Evolutionary conservation across 92 coral and sea anemone genomes (phyloP).

Genomic region (Diadumene lineata): DNA sequence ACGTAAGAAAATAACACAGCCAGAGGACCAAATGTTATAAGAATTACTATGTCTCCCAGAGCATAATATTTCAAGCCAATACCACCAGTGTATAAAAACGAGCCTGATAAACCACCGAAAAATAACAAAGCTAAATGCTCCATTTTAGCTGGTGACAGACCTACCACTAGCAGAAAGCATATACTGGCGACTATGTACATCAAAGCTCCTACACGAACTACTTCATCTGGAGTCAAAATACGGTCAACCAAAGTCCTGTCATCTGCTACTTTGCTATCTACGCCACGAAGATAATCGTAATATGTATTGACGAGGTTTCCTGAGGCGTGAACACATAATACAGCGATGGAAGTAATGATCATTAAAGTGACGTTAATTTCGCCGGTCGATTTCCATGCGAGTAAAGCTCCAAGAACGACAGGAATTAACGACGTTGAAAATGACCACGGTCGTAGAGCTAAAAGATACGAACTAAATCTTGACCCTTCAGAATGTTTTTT

Average conservation of each 20-base stretch:
- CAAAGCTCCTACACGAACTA: slow-evolving; percentile 86
- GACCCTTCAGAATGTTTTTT: slow-evolving; percentile 27
- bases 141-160: slow-evolving; percentile 87
- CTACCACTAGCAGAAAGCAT: slow-evolving; percentile 72
- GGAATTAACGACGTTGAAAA: slow-evolving; percentile 93
- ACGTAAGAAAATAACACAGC: slow-evolving; percentile 89
- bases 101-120: slow-evolving; percentile 97
- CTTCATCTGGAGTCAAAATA: slow-evolving; percentile 83
- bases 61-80: slow-evolving; percentile 95
- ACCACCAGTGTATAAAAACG: slow-evolving; percentile 97
- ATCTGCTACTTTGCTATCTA: slow-evolving; percentile 93
- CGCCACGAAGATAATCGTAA: slow-evolving; percentile 91
- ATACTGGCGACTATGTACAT: slow-evolving; percentile 76
- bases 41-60: slow-evolving; percentile 90
- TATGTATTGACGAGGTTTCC: slow-evolving; percentile 96
- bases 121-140: slow-evolving; percentile 91
- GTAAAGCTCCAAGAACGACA: slow-evolving; percentile 83
- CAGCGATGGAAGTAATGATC: slow-evolving; percentile 67
- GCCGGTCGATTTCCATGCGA: slow-evolving; percentile 90
- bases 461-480: slow-evolving; percentile 70
- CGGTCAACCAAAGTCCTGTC: slow-evolving; percentile 96
- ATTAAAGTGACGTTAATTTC: slow-evolving; percentile 54
- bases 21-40: slow-evolving; percentile 95
- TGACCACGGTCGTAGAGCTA: slow-evolving; percentile 97
- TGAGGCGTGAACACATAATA: slow-evolving; percentile 94